A percentile compares a stretch with the other conserved stretches of the same genome.
phyloP scores from a whole-genome alignment of 2,113 vertebrate species.

The Lepisosteus oculatus region DNA sequence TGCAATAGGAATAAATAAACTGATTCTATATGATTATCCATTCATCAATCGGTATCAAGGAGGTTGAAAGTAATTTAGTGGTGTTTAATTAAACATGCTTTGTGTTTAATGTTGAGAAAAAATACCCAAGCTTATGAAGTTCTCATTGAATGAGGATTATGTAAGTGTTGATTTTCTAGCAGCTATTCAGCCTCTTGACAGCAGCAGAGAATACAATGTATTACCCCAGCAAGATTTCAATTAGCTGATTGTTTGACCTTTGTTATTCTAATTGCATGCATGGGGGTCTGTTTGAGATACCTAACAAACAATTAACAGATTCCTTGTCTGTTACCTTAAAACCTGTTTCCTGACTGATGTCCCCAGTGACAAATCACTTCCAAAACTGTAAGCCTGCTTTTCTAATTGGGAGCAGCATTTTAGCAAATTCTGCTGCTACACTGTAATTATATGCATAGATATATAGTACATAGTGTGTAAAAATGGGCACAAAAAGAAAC shows the following conservation, averaged over 20 bases:
- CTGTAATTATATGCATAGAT: no score
- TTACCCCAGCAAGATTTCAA: slow-evolving; percentile 6
- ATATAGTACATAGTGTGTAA: no score
- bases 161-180: neutral
- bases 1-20: neutral
- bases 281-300: slow-evolving; percentile 11
- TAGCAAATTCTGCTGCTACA: no score
- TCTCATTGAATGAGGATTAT: neutral
- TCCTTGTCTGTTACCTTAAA: slow-evolving; percentile 13
- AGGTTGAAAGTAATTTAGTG: no score
- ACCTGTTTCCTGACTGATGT: neutral
- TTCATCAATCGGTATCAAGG: no score
- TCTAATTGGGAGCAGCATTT: no score
- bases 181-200: neutral
- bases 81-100: neutral
- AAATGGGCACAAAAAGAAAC: no score
- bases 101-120: neutral
- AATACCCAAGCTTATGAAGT: neutral
- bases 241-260: slow-evolving; percentile 17
- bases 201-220: neutral
- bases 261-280: slow-evolving; percentile 5
- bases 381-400: no score
- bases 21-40: neutral
- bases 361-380: neutral
- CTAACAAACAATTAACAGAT: slow-evolving; percentile 15